phyloP scores from a whole-genome alignment of 1,140 invertebrate species.

The Drosophila nigrodunni region DNA sequence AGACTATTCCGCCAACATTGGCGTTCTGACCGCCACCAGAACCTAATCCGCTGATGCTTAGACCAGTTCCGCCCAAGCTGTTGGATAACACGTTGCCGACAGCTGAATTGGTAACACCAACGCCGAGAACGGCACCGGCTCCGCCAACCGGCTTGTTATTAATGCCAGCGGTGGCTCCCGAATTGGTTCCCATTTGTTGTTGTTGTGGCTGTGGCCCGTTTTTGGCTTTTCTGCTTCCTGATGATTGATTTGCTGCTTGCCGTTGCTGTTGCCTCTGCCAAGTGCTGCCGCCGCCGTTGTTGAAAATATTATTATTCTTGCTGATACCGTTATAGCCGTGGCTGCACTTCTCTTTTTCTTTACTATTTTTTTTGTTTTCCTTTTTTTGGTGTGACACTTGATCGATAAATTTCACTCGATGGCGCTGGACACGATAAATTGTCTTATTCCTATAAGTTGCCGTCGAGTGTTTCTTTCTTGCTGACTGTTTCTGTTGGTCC shows the following conservation, averaged over 20 bases:
- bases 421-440: conserved; percentile 41
- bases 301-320: conserved; percentile 35
- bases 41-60: conserved; percentile 67
- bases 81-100: conserved; percentile 67
- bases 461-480: conserved; percentile 47
- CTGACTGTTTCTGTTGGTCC: conserved; percentile 50
- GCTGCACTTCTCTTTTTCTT: conserved; percentile 15
- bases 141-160: conserved; percentile 84
- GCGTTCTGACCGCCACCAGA: conserved; percentile 69
- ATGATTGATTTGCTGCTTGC: conserved; percentile 35
- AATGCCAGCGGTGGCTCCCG: conserved; percentile 84
- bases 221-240: conserved; percentile 36
- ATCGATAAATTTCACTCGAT: conserved; percentile 45
- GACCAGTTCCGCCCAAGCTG: conserved; percentile 68
- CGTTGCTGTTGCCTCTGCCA: conserved; percentile 34
- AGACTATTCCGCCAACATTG: conserved; percentile 69
- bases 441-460: conserved; percentile 47
- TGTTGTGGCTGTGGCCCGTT: conserved; percentile 40
- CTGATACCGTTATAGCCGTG: conserved; percentile 29
- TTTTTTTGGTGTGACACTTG: conserved; percentile 34
- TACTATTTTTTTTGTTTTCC: conserved; percentile 18
- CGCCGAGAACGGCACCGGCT: conserved; percentile 59
- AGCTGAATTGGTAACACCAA: conserved; percentile 65
- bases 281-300: conserved; percentile 40
- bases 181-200: conserved; percentile 84